Evolutionary conservation across 2,797 vertebrate species (phyloP).

Genomic region (Leptoclinus maculatus): DNA sequence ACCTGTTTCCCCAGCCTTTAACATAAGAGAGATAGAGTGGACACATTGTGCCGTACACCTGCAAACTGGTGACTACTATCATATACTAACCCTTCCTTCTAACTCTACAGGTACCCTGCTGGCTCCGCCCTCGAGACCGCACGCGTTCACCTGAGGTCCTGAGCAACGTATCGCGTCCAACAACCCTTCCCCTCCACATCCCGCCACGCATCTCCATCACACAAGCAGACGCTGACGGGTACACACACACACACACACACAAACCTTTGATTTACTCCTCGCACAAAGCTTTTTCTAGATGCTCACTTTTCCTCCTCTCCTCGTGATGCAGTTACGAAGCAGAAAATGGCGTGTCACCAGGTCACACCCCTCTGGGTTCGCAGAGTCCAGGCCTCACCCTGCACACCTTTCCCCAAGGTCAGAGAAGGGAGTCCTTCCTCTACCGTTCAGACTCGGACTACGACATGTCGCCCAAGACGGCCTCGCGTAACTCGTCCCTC

Average conservation of each 20-base stretch:
- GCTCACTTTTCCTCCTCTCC: background rate
- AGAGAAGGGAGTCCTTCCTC: conserved; percentile 91
- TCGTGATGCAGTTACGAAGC: conserved; percentile 75
- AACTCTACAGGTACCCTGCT: conserved; percentile 80
- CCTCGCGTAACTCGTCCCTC: conserved; percentile 85
- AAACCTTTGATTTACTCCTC: background rate
- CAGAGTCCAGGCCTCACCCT: conserved; percentile 90
- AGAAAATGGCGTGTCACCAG: conserved; percentile 88
- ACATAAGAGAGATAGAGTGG: background rate
- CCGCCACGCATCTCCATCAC: conserved; percentile 89
- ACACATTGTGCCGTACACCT: background rate
- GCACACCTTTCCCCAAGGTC: conserved; percentile 84
- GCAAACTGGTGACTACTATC: background rate
- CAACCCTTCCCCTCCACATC: conserved; percentile 86
- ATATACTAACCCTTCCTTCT: background rate
- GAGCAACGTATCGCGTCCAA: conserved; percentile 80
- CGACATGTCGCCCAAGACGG: conserved; percentile 90
- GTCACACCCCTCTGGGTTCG: conserved; percentile 87
- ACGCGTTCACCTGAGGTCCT: conserved; percentile 83
- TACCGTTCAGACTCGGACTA: conserved; percentile 93
- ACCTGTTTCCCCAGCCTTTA: background rate
- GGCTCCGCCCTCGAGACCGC: conserved; percentile 84
- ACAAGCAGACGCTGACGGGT: conserved; percentile 84
- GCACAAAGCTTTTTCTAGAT: background rate
- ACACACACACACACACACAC: conserved; percentile 24